Conservation (phyloP, 2,113 vertebrate species). For the Myrmecophaga tridactyla region DNA sequence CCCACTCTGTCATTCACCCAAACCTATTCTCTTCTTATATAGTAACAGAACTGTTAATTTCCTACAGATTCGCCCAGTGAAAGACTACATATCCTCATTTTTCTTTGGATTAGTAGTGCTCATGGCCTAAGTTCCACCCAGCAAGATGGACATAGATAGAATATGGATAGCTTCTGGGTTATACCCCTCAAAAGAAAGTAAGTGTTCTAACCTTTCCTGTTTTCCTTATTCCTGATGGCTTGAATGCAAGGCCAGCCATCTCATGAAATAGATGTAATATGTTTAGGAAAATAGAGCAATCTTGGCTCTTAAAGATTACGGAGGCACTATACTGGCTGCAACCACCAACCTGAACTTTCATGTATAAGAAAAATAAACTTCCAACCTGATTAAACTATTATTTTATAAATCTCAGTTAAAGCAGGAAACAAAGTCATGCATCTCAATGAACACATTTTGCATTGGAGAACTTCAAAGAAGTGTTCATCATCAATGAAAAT, state of each 20-base stretch:
- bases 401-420: neutral
- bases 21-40: neutral
- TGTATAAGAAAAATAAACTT: neutral
- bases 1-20: neutral
- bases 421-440: neutral
- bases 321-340: neutral
- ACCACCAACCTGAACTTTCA: neutral
- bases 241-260: neutral
- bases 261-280: neutral
- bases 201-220: neutral
- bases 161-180: neutral
- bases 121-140: neutral
- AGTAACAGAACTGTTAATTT: neutral
- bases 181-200: neutral
- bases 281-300: neutral
- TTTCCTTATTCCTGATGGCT: neutral
- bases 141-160: neutral
- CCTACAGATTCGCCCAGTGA: too few species aligned
- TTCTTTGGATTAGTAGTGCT: neutral
- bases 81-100: neutral
- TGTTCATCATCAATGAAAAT: neutral
- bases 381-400: neutral
- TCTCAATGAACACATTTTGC: neutral
- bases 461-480: neutral
- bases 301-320: neutral